Conservation (phyloP, 2,113 vertebrate species). For the Heptranchias perlo region DNA sequence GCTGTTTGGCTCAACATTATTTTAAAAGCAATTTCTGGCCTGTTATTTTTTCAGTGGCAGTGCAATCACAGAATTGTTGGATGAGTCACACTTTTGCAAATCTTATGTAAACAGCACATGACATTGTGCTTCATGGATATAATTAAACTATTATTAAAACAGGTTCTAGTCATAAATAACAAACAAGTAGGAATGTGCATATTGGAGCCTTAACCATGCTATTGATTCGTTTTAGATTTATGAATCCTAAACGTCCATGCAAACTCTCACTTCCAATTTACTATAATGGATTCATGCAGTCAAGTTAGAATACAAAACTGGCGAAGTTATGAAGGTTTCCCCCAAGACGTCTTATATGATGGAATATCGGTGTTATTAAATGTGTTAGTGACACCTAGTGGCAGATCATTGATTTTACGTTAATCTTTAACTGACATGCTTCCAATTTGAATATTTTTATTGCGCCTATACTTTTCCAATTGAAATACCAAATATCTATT, state of each 20-base stretch:
- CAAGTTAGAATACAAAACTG: neutral
- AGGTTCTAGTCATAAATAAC: neutral
- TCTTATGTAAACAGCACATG: neutral
- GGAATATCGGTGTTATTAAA: neutral
- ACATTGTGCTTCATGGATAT: neutral
- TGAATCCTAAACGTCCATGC: neutral
- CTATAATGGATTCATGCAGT: neutral
- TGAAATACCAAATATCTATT: neutral
- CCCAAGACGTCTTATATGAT: neutral
- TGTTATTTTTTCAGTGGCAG: neutral
- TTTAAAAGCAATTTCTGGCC: no score
- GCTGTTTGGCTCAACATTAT: no score
- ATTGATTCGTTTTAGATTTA: neutral
- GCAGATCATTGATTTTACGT: neutral
- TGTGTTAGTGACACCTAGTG: constrained; percentile 33
- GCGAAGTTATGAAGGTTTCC: neutral
- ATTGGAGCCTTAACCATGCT: neutral
- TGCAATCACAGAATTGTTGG: neutral
- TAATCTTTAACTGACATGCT: neutral
- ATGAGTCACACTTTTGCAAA: neutral
- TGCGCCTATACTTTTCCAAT: neutral
- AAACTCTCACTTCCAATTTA: neutral
- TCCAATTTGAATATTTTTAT: constrained; percentile 9
- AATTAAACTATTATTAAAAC: neutral
- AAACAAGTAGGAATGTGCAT: neutral